Evolutionary conservation across 2,888 invertebrate species (phyloP).

Genomic region (Calephelis perditalis): DNA sequence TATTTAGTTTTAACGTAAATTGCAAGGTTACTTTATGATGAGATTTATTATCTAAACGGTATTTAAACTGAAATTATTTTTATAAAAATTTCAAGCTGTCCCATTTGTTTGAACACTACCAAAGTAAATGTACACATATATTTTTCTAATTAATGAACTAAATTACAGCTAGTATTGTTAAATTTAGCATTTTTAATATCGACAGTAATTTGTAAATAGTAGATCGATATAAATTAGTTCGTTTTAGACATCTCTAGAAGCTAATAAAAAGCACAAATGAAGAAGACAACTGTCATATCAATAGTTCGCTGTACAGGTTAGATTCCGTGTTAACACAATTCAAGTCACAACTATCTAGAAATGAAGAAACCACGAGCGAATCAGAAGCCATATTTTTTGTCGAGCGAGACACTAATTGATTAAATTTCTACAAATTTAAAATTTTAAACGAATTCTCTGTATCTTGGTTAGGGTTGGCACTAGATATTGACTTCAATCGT

Average conservation of each 20-base stretch:
- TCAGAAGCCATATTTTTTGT: constrained; percentile 14
- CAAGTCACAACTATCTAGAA: constrained; percentile 14
- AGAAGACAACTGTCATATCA: constrained; percentile 6
- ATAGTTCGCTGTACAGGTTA: constrained; percentile 1
- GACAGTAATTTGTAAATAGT: too few relatives aligned
- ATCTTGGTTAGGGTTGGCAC: constrained; percentile 1
- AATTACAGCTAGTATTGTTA: too few relatives aligned
- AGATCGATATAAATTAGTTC: too few relatives aligned
- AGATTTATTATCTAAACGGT: too few relatives aligned
- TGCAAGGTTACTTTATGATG: too few relatives aligned
- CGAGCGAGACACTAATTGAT: constrained; percentile 23
- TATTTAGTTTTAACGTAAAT: too few relatives aligned
- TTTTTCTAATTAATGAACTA: too few relatives aligned
- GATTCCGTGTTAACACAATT: constrained; percentile 11
- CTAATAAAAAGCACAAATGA: not conserved
- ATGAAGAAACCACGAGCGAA: constrained; percentile 11
- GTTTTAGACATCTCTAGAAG: constrained; percentile 2
- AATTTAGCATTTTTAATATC: too few relatives aligned
- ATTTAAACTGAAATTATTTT: too few relatives aligned
- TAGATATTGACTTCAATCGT: not conserved
- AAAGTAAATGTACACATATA: too few relatives aligned
- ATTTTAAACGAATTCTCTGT: constrained; percentile 27
- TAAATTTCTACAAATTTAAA: constrained; percentile 30
- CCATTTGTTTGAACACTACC: too few relatives aligned
- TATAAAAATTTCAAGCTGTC: too few relatives aligned